phyloP scores from a whole-genome alignment of 1,140 invertebrate species.

The Frieseomelitta varia region DNA sequence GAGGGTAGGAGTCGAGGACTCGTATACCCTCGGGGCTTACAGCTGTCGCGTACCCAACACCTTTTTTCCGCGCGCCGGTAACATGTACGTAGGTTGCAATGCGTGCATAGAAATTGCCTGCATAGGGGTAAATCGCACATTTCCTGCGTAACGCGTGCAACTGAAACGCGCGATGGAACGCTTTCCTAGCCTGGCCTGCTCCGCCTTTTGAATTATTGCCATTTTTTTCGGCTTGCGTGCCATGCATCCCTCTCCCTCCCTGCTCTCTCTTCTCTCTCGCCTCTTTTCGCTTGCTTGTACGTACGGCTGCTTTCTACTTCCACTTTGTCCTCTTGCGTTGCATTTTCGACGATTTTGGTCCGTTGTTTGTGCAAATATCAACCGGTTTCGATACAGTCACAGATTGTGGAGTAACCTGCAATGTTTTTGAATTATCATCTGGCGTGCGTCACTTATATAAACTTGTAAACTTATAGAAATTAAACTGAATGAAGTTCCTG shows the following conservation, averaged over 20 bases:
- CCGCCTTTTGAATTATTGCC: constrained; percentile 13
- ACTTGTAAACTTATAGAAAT: too few species aligned
- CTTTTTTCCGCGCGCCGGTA: constrained; percentile 62
- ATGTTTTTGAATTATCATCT: too few species aligned
- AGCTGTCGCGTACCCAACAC: constrained; percentile 81
- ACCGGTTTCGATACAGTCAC: too few species aligned
- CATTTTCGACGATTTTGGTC: background rate
- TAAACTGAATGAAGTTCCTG: too few species aligned
- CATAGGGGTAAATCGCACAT: constrained; percentile 52
- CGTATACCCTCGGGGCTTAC: constrained; percentile 76
- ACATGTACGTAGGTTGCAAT: constrained; percentile 50
- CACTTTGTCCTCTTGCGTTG: background rate
- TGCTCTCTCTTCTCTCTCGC: too few species aligned
- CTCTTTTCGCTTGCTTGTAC: too few species aligned
- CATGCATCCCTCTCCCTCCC: background rate
- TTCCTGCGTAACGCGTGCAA: constrained; percentile 56
- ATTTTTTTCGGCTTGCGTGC: constrained; percentile 15
- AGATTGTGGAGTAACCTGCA: too few species aligned
- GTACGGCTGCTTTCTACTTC: too few species aligned
- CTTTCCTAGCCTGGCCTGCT: constrained; percentile 1
- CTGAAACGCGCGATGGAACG: constrained; percentile 36
- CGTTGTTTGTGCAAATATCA: too few species aligned
- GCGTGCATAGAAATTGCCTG: constrained; percentile 62
- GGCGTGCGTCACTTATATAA: too few species aligned
- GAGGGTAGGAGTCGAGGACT: constrained; percentile 75